Conservation (phyloP, 2,888 invertebrate genomes). For the Ichneumon xanthorius region DNA sequence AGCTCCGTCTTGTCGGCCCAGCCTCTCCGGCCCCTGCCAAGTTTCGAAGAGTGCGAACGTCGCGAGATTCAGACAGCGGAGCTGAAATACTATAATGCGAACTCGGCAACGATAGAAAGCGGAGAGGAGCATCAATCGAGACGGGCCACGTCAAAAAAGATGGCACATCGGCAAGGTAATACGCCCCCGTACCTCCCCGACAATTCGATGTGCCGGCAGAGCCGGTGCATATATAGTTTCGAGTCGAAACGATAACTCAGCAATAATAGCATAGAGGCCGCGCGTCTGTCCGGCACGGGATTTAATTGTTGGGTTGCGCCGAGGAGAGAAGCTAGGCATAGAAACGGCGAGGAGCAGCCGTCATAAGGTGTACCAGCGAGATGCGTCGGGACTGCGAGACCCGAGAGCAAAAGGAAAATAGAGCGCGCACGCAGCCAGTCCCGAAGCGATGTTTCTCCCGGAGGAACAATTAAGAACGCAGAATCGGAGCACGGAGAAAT, state of each 20-base stretch:
- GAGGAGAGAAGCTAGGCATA: conserved; percentile 45
- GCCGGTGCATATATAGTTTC: conserved; percentile 52
- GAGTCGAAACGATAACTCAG: conserved; percentile 81
- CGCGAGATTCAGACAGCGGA: conserved; percentile 8
- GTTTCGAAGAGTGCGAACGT: conserved; percentile 24
- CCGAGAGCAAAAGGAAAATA: conserved; percentile 69
- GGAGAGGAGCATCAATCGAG: conserved; percentile 53
- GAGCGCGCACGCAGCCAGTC: conserved; percentile 66
- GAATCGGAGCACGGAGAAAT: conserved; percentile 17
- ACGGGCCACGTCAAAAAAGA: conserved; percentile 55
- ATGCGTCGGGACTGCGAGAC: conserved; percentile 58
- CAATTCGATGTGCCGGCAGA: conserved; percentile 54
- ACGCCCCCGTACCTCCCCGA: conserved; percentile 59
- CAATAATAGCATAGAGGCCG: conserved; percentile 78
- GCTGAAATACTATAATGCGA: conserved; percentile 2
- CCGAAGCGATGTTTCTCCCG: conserved; percentile 32
- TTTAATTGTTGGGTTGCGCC: conserved; percentile 82
- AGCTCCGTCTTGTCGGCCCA: conserved; percentile 29
- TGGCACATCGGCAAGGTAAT: conserved; percentile 62
- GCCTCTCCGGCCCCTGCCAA: conserved; percentile 9
- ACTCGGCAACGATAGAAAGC: conserved; percentile 5
- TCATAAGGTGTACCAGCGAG: conserved; percentile 74
- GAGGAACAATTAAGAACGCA: conserved; percentile 44
- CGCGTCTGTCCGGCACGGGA: conserved; percentile 77
- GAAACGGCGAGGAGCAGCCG: conserved; percentile 69